phyloP scores from a whole-genome alignment of 2,113 vertebrate species.

The Carettochelys insculpta region DNA sequence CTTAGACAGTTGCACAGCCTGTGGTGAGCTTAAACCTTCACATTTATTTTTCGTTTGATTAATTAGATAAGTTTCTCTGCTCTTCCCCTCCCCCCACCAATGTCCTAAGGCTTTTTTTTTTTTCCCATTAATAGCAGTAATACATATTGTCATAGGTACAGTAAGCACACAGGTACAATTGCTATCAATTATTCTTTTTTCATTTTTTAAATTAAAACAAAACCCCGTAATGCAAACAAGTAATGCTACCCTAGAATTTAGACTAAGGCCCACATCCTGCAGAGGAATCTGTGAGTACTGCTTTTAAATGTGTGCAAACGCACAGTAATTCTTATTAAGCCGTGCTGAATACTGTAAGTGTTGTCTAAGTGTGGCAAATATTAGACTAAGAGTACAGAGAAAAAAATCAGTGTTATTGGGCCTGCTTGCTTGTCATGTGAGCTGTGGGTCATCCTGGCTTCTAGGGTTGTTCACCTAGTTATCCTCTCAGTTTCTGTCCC shows the following conservation, averaged over 20 bases:
- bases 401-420: constrained; percentile 37
- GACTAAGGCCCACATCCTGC: neutral
- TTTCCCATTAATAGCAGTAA: neutral
- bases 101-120: neutral
- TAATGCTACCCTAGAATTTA: neutral
- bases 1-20: neutral
- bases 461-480: neutral
- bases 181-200: neutral
- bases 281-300: neutral
- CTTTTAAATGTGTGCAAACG: neutral
- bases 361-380: neutral
- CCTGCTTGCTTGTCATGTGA: constrained; percentile 11
- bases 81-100: neutral
- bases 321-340: constrained; percentile 1
- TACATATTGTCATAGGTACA: neutral
- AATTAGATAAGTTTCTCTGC: neutral
- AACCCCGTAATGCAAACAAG: neutral
- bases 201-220: neutral
- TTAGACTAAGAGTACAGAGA: constrained; percentile 21
- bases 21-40: neutral
- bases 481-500: neutral
- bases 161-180: neutral
- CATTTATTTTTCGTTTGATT: neutral
- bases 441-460: neutral
- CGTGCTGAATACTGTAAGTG: neutral